Evolutionary conservation across 2,113 vertebrate species (phyloP).

Genomic region (Pholis gunnellus): DNA sequence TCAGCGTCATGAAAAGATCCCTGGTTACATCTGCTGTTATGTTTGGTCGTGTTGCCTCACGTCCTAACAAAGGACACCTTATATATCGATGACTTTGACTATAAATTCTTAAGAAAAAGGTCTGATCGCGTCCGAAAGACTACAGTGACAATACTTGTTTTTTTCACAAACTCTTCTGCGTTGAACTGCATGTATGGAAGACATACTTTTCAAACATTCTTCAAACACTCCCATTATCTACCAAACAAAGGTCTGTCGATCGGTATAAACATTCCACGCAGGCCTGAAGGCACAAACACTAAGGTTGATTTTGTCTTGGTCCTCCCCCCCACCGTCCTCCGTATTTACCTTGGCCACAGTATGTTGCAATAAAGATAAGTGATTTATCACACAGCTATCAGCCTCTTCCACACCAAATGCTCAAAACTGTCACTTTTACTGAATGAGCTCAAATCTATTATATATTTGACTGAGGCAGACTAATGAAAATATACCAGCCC

Average conservation of each 20-base stretch:
- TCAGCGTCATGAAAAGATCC: background rate
- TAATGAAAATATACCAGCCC: background rate
- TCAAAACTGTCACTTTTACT: background rate
- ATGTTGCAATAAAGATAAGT: slow-evolving; percentile 17
- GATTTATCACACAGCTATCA: background rate
- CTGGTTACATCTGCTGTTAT: background rate
- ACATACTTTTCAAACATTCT: background rate
- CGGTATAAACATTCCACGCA: background rate
- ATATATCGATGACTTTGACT: slow-evolving; percentile 41
- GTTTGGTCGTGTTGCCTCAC: background rate
- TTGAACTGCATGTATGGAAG: background rate
- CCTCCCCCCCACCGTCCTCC: background rate
- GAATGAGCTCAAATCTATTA: slow-evolving; percentile 2
- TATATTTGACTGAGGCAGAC: background rate
- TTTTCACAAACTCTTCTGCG: background rate
- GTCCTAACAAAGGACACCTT: slow-evolving; percentile 32
- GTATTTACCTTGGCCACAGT: slow-evolving; percentile 18
- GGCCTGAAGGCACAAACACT: background rate
- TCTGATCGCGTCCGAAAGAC: slow-evolving; percentile 9
- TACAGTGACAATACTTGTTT: background rate
- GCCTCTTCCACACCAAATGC: background rate
- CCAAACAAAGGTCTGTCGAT: slow-evolving; percentile 13
- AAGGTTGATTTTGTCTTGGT: background rate
- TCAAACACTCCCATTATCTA: slow-evolving; percentile 5
- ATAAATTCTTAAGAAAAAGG: slow-evolving; percentile 20